Evolutionary conservation across 1,140 invertebrate species (phyloP), one percentile per base, ranked within the genome.

Genomic region (Pseudomyrmex cubaensis): DNA sequence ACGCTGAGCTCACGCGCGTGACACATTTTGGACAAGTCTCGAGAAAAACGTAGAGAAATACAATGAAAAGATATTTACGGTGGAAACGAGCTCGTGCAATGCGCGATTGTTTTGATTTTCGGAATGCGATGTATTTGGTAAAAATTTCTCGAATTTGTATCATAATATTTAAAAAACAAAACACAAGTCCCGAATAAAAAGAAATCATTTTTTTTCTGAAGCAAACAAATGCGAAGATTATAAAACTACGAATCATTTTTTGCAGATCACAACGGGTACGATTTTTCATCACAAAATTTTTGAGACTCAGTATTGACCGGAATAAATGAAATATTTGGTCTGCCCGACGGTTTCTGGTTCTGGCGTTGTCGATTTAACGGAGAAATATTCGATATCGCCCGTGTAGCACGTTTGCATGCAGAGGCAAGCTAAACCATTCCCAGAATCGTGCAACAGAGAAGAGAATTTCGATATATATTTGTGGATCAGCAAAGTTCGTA

Each of bases 261-360:
- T 25, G 5, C 46, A n/a, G 7, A 63, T n/a, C 13, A 63, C 15
- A 48, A 15, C 13, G 20, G 9, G 50, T 12, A 62, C 13, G 4
- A 62, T 75, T 75, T 75, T 63, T 63, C 15, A 52, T 63, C n/a
- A 15, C 50, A 4, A 1, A 77, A 77, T 69, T 44, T 46, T 44
- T 46, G 63, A 4, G 52, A 57, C 17, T 46, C 35, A n/a, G 67
- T 56, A 44, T 4, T 15, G 46, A 61, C 10, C 35, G 17, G 5
- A 56, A 78, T 48, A 70, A 22, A 78, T 78, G 13, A 78, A 69
- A 78, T 57, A 57, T 70, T 78, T 70, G 10, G 75, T 69, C 13
- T 46, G 9, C 3, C 5, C 9, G 17, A 4, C 44, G 52, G 20
- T 57, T 69, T 48, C n/a, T 70, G 52, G 17, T 15, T 57, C 50